Evolutionary conservation across 2,113 vertebrate species (phyloP).

Genomic region (Ranitomeya imitator): DNA sequence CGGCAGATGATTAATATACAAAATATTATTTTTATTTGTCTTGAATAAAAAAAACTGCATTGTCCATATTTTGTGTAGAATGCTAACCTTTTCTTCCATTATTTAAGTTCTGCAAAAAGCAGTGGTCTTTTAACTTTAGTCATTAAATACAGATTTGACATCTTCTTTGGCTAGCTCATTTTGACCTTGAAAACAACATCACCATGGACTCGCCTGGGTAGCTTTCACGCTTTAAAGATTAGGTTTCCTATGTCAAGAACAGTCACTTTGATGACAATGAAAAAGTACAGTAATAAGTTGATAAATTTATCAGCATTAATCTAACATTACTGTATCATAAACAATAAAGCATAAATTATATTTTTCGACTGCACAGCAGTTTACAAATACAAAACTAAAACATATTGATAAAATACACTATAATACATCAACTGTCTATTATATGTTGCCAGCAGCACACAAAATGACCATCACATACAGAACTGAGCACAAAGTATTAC

Average conservation of each 20-base stretch:
- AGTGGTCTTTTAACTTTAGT: constrained; percentile 37
- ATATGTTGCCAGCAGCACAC: background rate
- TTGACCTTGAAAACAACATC: constrained; percentile 33
- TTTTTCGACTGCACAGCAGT: background rate
- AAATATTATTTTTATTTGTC: background rate
- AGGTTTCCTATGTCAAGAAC: constrained; percentile 6
- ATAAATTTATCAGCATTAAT: constrained; percentile 19
- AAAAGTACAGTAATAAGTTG: constrained; percentile 6
- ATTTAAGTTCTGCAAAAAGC: background rate
- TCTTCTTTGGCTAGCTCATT: constrained; percentile 1
- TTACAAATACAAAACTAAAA: constrained; percentile 2
- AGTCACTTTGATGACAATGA: constrained; percentile 17
- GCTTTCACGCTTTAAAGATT: constrained; percentile 36
- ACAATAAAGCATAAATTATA: background rate
- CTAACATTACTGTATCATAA: background rate
- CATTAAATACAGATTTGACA: constrained; percentile 38
- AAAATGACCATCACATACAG: background rate
- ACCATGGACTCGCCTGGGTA: constrained; percentile 29
- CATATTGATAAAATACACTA: background rate
- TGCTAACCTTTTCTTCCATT: constrained; percentile 1
- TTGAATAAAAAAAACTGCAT: background rate
- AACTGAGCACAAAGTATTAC: background rate
- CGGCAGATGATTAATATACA: background rate
- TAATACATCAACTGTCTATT: background rate
- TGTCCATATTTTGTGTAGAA: background rate